Conservation (phyloP, 2,888 invertebrate genomes). For the Metalampra italica region DNA sequence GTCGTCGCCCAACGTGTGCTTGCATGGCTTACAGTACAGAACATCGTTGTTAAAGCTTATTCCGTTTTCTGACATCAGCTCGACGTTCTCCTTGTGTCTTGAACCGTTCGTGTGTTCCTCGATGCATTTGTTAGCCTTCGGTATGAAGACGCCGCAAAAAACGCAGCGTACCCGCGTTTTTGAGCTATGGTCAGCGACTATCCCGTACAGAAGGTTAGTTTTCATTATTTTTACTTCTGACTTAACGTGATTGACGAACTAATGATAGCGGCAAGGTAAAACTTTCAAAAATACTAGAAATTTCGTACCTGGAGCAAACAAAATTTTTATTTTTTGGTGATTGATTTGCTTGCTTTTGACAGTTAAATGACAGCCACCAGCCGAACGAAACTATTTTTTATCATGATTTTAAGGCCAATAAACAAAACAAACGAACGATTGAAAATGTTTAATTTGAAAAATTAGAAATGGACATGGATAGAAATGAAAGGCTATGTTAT, state of each 20-base stretch:
- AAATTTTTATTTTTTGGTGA: slow-evolving; percentile 12
- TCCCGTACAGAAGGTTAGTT: slow-evolving; percentile 43
- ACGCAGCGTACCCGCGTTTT: slow-evolving; percentile 56
- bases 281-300: slow-evolving; percentile 13
- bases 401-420: no score
- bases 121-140: slow-evolving; percentile 56
- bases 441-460: no score
- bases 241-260: neutral
- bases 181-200: slow-evolving; percentile 46
- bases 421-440: no score
- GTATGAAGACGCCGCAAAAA: slow-evolving; percentile 55
- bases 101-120: slow-evolving; percentile 55
- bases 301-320: slow-evolving; percentile 17
- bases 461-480: no score
- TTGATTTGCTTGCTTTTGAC: slow-evolving; percentile 5
- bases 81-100: slow-evolving; percentile 52
- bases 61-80: slow-evolving; percentile 48
- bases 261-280: slow-evolving; percentile 1
- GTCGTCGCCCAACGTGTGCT: slow-evolving; percentile 32
- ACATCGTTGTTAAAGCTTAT: slow-evolving; percentile 35
- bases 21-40: slow-evolving; percentile 50
- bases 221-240: slow-evolving; percentile 38
- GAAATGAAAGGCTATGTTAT: no score
- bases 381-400: no score
- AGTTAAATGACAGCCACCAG: neutral